Percentiles rank a stretch among this genome's conserved stretches.
Conservation (phyloP, 1,140 invertebrate species). For the Zaprionus capensis region DNA sequence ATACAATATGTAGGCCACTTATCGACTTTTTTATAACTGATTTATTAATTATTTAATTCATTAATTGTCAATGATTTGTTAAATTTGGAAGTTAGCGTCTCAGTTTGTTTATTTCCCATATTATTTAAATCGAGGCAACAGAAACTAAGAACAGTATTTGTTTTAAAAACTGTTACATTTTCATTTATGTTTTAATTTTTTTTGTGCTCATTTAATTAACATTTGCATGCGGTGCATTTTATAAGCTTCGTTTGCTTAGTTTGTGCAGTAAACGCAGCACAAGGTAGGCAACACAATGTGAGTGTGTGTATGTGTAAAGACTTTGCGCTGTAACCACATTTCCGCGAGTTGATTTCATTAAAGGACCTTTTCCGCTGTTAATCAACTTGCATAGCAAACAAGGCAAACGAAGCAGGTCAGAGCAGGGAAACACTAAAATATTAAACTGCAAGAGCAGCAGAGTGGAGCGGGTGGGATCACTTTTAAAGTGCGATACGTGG, state of each 20-base stretch:
- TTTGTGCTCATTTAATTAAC: slow-evolving; percentile 25
- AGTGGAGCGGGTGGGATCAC: background rate
- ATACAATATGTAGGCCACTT: too few relatives aligned
- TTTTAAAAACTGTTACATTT: background rate
- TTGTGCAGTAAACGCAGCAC: background rate
- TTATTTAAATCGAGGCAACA: too few relatives aligned
- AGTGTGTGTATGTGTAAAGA: background rate
- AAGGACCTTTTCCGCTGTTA: slow-evolving; percentile 14
- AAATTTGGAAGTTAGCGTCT: too few relatives aligned
- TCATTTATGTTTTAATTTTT: slow-evolving; percentile 9
- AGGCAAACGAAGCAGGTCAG: background rate
- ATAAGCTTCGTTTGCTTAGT: slow-evolving; percentile 30
- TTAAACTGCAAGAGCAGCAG: background rate
- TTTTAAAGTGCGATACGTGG: background rate
- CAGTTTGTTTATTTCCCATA: too few relatives aligned
- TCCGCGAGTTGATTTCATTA: slow-evolving; percentile 29
- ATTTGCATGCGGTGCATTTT: slow-evolving; percentile 34
- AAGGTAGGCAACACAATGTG: background rate
- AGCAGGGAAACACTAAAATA: background rate
- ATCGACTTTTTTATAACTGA: too few relatives aligned
- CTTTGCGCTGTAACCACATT: slow-evolving; percentile 14
- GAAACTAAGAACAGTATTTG: too few relatives aligned
- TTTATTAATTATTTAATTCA: too few relatives aligned
- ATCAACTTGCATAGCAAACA: slow-evolving; percentile 22
- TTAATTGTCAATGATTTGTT: too few relatives aligned